phyloP scores from a whole-genome alignment of 2,113 vertebrate genomes.

The Myodes glareolus region DNA sequence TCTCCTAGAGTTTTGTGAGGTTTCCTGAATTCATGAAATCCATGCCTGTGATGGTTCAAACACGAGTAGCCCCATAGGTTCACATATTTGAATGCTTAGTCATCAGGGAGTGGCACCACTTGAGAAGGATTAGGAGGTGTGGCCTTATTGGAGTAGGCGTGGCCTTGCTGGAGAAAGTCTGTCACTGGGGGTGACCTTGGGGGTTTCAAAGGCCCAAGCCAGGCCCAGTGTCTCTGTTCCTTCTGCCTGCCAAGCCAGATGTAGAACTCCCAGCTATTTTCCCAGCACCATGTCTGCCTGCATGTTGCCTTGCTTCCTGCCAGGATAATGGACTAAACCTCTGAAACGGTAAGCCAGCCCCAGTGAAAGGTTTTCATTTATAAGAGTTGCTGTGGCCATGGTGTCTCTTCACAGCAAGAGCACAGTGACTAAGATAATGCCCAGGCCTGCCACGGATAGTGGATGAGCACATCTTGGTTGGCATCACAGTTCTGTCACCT shows the following conservation, averaged over 20 bases:
- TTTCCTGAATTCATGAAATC: background rate
- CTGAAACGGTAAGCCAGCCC: background rate
- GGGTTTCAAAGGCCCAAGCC: background rate
- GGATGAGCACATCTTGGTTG: background rate
- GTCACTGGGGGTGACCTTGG: background rate
- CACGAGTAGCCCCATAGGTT: background rate
- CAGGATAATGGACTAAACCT: background rate
- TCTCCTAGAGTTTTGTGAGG: background rate
- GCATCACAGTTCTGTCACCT: background rate
- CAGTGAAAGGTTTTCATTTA: background rate
- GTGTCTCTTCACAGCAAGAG: background rate
- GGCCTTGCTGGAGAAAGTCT: background rate
- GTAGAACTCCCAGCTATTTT: background rate
- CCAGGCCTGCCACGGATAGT: background rate
- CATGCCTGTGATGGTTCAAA: background rate
- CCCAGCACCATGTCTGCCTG: background rate
- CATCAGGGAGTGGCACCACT: background rate
- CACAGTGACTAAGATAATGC: background rate
- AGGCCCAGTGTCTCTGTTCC: background rate
- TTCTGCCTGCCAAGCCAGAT: background rate
- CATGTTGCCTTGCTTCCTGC: background rate
- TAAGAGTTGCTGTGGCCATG: background rate
- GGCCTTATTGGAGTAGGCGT: background rate
- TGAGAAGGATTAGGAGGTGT: background rate
- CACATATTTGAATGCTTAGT: background rate